These are phyloP conservation scores for Drosophila neonasuta DNA, from an alignment of 2,888 invertebrate genomes.

Conservation along the genomic window DNA sequence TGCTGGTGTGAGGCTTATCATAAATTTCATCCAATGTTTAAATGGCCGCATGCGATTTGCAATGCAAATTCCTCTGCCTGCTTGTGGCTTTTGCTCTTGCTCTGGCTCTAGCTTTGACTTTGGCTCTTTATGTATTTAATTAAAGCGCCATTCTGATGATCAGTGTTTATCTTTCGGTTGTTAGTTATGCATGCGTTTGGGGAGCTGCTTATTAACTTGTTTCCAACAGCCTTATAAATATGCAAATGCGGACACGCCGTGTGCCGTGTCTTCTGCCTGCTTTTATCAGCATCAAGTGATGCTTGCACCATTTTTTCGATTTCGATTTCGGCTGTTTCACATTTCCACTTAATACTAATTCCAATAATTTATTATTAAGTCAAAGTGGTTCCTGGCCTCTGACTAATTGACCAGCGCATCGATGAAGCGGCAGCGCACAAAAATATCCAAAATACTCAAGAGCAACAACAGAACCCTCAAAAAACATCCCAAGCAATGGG, in stretches of 20 bases:
- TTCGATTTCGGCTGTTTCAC: constrained; percentile 40
- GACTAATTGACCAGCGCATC: constrained; percentile 69
- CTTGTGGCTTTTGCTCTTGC: neutral
- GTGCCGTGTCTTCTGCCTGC: constrained; percentile 31
- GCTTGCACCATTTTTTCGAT: constrained; percentile 18
- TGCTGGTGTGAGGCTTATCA: constrained; percentile 66
- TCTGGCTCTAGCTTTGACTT: neutral
- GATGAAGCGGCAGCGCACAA: constrained; percentile 26
- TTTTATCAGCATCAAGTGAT: constrained; percentile 41
- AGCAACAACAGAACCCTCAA: constrained; percentile 20
- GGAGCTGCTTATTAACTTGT: constrained; percentile 72
- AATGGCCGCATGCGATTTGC: constrained; percentile 59
- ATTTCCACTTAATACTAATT: constrained; percentile 61
- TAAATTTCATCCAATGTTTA: constrained; percentile 53
- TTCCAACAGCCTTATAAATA: constrained; percentile 65
- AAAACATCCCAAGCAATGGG: constrained; percentile 29
- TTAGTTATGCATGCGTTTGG: constrained; percentile 64
- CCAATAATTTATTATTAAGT: constrained; percentile 60
- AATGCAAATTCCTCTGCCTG: constrained; percentile 55
- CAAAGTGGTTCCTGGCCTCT: constrained; percentile 64
- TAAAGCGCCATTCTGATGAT: constrained; percentile 62
- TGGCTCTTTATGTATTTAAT: constrained; percentile 69
- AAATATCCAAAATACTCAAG: neutral
- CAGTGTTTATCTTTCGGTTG: constrained; percentile 45
- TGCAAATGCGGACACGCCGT: constrained; percentile 48